Evolutionary conservation across 1,140 invertebrate species (phyloP), one percentile per base, ranked within the genome.

Genomic region (Linepithema humile): DNA sequence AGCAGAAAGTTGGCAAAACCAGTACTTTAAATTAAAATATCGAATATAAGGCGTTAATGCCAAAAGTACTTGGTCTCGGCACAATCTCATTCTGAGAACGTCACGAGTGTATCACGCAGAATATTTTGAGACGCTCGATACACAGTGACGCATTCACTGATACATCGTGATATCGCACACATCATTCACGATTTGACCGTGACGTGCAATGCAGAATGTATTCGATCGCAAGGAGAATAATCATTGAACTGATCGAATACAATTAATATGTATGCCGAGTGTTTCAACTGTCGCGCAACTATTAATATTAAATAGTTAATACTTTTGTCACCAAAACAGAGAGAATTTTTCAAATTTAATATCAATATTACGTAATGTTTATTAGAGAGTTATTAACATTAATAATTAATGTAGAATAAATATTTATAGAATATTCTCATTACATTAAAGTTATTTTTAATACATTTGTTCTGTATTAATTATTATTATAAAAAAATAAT

Each of bases 121-220:
- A 12, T 77, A 64, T 77, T 64, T 77, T 35, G 29, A 77, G 59
- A 48, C 59, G 23, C 40, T 77, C n/a, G 12, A 26, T 26, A 15
- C 2, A 60, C 38, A 26, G 9, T 74, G 70, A 73, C 32, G 50
- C 35, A 38, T 38, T 55, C 3, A 32, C 38, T n/a, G 29, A 35
- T 29, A 9, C 12, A 48, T 64, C 29, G n/a, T 64, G 38, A 60
- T n/a, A 64, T n/a, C n/a, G n/a, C n/a, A n/a, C n/a, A 1, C 20
- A 29, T 43, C 20, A 35, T 26, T 75, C 5, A 40, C 29, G 64
- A 77, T 50, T 15, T 10, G 48, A 23, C 7, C 43, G 29, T 77
- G 40, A 77, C 73, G 73, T 35, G 6, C 10, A 3, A 26, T 64
- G 3, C n/a, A 12, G 20, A 77, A 64, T 32, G 32, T 15, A 35